phyloP scores from a whole-genome alignment of 2,113 vertebrate species.

The Boleophthalmus pectinirostris region DNA sequence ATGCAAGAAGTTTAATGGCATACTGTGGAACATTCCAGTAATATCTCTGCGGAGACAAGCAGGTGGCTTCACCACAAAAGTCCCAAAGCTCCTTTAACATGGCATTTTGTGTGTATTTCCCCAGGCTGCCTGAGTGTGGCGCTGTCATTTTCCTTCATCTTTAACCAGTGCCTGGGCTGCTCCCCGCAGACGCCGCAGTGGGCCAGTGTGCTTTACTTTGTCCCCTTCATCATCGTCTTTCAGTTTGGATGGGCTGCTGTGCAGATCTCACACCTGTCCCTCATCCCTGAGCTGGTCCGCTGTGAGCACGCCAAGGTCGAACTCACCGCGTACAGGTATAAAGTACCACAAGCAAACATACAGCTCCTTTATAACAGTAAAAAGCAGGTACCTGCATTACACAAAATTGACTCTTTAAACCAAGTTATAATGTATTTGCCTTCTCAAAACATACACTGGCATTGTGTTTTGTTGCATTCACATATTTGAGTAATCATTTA shows the following conservation, averaged over 20 bases:
- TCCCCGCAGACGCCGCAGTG: constrained; percentile 79
- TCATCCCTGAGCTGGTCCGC: constrained; percentile 89
- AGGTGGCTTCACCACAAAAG: too few relatives aligned
- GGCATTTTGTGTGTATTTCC: constrained; percentile 32
- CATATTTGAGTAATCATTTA: too few relatives aligned
- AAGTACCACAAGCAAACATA: background rate
- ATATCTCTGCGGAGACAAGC: too few relatives aligned
- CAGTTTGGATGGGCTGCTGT: constrained; percentile 96
- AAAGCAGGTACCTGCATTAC: too few relatives aligned
- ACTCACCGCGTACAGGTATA: constrained; percentile 91
- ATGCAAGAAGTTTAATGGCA: too few relatives aligned
- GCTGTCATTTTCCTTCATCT: constrained; percentile 92
- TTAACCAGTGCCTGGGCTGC: constrained; percentile 88
- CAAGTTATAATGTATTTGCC: too few relatives aligned
- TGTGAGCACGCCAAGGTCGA: constrained; percentile 90
- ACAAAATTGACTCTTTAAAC: too few relatives aligned
- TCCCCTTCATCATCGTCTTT: constrained; percentile 90
- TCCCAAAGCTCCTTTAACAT: background rate
- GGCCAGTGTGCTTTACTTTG: constrained; percentile 85
- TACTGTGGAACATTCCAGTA: too few relatives aligned
- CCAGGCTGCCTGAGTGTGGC: constrained; percentile 87
- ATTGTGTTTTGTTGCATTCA: too few relatives aligned
- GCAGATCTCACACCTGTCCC: constrained; percentile 93
- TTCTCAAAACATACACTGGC: too few relatives aligned
- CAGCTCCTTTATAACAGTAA: too few relatives aligned